Percentiles rank a stretch among this genome's conserved stretches.
phyloP scores from a whole-genome alignment of 2,888 invertebrate genomes.

The Galerucella nymphaeae region DNA sequence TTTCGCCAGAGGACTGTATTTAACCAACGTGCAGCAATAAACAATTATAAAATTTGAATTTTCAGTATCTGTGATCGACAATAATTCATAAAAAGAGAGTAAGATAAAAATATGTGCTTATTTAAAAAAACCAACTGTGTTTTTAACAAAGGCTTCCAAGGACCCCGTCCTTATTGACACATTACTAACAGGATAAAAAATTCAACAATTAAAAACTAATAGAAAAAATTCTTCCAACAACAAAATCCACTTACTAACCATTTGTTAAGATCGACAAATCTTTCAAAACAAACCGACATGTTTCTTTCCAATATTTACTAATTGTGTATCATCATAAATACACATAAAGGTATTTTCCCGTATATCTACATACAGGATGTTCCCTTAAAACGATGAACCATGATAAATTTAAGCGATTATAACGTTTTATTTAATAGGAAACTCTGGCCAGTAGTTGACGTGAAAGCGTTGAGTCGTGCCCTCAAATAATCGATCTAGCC shows the following conservation, averaged over 20 bases:
- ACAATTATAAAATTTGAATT: not conserved
- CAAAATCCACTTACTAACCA: constrained; percentile 11
- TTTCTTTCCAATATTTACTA: constrained; percentile 15
- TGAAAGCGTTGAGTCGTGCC: constrained; percentile 95
- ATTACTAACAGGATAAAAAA: constrained; percentile 16
- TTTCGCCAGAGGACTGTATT: too few relatives aligned
- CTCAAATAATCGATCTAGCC: constrained; percentile 97
- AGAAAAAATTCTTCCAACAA: constrained; percentile 16
- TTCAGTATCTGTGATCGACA: too few relatives aligned
- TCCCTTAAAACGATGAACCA: constrained; percentile 25
- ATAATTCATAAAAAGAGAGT: not conserved
- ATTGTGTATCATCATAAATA: constrained; percentile 10
- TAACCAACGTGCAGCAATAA: not conserved
- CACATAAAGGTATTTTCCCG: not conserved
- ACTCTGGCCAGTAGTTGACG: constrained; percentile 99
- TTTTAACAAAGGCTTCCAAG: constrained; percentile 2
- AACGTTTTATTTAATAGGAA: constrained; percentile 78
- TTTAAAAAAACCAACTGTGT: constrained; percentile 2
- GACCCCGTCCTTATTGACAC: not conserved
- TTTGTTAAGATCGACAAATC: constrained; percentile 3
- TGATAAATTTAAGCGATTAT: constrained; percentile 24
- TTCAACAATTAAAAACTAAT: constrained; percentile 22
- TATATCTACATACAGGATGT: constrained; percentile 6
- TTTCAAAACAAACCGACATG: constrained; percentile 14
- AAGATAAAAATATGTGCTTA: not conserved